Conservation (phyloP, 2,888 invertebrate genomes). For the Hymenopus coronatus region DNA sequence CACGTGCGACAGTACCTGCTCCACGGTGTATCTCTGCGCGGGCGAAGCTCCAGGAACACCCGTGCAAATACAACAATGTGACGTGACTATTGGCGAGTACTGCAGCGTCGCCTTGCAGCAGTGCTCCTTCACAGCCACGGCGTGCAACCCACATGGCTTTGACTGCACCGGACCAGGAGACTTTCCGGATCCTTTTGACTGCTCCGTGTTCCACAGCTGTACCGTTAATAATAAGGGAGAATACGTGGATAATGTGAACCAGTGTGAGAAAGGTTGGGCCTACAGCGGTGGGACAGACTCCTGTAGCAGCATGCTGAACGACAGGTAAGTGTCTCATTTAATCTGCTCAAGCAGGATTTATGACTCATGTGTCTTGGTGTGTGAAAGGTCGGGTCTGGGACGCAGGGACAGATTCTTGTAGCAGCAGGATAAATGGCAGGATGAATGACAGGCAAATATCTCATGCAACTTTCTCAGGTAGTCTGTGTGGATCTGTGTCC, state of each 20-base stretch:
- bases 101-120: background rate
- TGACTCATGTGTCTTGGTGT: too few species aligned
- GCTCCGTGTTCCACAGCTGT: slow-evolving; percentile 1
- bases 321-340: background rate
- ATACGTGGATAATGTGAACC: background rate
- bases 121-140: background rate
- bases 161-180: background rate
- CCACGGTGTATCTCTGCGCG: background rate
- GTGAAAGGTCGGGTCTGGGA: too few species aligned
- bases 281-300: background rate
- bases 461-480: too few species aligned
- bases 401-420: too few species aligned
- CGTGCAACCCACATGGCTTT: slow-evolving; percentile 6
- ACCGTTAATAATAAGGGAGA: background rate
- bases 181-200: slow-evolving; percentile 12
- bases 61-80: background rate
- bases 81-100: background rate
- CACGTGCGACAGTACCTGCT: background rate
- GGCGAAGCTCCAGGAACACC: background rate
- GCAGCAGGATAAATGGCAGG: too few species aligned
- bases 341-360: too few species aligned
- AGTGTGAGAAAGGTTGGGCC: background rate
- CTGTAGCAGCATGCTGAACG: background rate
- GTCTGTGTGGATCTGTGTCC: too few species aligned
- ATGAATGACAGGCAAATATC: too few species aligned